Evolutionary conservation across 2,113 vertebrate species (phyloP), one percentile per base, ranked within the genome.

Genomic region (Jaculus jaculus): DNA sequence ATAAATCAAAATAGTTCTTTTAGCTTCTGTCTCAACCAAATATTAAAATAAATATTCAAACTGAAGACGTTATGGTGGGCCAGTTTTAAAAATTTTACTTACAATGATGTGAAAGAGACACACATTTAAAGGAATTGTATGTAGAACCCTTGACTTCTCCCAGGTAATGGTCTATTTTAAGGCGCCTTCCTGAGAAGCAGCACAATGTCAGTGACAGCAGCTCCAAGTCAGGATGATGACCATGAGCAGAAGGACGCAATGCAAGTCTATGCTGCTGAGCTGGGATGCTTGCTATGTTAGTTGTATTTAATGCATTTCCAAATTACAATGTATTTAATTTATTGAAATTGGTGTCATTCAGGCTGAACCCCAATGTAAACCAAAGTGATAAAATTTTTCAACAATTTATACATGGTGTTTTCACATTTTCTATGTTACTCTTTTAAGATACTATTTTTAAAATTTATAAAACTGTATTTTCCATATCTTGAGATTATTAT

Each of bases 221-320:
- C n/a, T n/a, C n/a, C n/a, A n/a, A n/a, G n/a, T n/a, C n/a, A n/a
- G n/a, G n/a, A n/a, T n/a, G n/a, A 1, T 34, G 9, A 34, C 34
- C 47, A 26, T 26, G 2, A 42, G 30, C 5, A 5, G 15, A 15
- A 77, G 42, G 47, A 30, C 58, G 7, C 13, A 26, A 68, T 83
- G 47, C 1, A n/a, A 0, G 0, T 2, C 34, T 60, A 47, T 78
- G 30, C 11, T 23, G 1, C 42, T 51, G 24, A 69, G 1, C 7
- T 39, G 1, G 37, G 7, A 65, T 54, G 5, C 17, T 9, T 4
- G 20, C 4, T 42, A 16, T 3, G 37, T 92, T 60, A 61, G 15
- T 16, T 60, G 5, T 26, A 3, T 78, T 47, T 37, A 71, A 37
- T 30, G 0, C 13, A 72, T 80, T 73, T 72, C 42, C 2, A 54